Evolutionary conservation across 2,888 invertebrate genomes (phyloP).

Genomic region (Rhyacophila evoluta): DNA sequence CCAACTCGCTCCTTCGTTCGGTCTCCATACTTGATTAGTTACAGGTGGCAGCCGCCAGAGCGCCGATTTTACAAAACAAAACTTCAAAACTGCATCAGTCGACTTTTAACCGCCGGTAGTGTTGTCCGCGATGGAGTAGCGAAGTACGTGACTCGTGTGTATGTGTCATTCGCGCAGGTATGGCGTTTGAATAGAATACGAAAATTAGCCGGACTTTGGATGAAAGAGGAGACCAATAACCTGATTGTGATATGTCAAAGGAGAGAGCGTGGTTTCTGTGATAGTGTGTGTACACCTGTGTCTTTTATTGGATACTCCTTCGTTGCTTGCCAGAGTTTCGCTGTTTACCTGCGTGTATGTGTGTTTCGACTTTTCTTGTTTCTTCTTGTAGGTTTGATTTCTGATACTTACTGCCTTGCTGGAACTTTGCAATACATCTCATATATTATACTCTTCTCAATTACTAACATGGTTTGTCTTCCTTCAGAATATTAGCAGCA

Average conservation of each 20-base stretch:
- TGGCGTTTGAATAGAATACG: not conserved
- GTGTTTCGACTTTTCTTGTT: constrained; percentile 45
- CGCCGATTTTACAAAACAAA: constrained; percentile 29
- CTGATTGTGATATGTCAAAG: constrained; percentile 39
- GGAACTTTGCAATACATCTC: not conserved
- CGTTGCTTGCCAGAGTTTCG: not conserved
- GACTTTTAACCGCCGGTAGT: constrained; percentile 12
- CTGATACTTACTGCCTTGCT: not conserved
- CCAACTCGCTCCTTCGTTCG: constrained; percentile 6
- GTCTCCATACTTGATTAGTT: constrained; percentile 46
- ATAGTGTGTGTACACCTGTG: constrained; percentile 29
- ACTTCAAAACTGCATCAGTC: constrained; percentile 32
- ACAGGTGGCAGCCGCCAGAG: constrained; percentile 48
- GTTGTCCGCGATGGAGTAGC: not conserved
- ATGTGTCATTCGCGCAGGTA: constrained; percentile 17
- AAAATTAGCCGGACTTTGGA: not conserved
- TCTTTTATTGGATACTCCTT: constrained; percentile 8
- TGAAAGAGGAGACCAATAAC: not conserved
- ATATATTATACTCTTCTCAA: too few species aligned
- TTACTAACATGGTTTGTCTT: too few species aligned
- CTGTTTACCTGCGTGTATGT: constrained; percentile 33
- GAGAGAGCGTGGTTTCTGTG: constrained; percentile 15
- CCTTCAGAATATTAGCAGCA: too few species aligned
- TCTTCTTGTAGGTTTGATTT: constrained; percentile 26
- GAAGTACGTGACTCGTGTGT: not conserved